These are phyloP conservation scores for Calliscelio sp. DNA, from an alignment of 2,888 invertebrate genomes.

Conservation along the genomic window DNA sequence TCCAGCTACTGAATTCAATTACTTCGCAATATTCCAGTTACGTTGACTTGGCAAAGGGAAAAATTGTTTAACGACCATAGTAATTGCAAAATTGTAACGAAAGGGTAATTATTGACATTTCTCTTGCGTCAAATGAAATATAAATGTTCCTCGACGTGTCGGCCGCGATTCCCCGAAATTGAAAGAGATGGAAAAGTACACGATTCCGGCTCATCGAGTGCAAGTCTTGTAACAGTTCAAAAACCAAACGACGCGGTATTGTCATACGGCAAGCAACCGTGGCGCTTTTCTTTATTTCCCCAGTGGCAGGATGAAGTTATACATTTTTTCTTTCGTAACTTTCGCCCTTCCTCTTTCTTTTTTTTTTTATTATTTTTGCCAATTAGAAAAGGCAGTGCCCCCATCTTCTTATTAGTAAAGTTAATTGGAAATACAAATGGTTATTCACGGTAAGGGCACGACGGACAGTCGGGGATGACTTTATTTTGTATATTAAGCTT, in stretches of 20 bases:
- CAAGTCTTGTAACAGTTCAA: slow-evolving; percentile 48
- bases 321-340: slow-evolving; percentile 82
- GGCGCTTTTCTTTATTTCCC: slow-evolving; percentile 86
- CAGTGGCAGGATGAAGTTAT: slow-evolving; percentile 86
- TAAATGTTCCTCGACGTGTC: slow-evolving; percentile 7
- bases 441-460: slow-evolving; percentile 85
- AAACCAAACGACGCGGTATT: slow-evolving; percentile 80
- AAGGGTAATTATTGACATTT: slow-evolving; percentile 33
- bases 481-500: slow-evolving; percentile 85
- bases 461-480: slow-evolving; percentile 76
- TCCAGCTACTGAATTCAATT: background rate
- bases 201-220: slow-evolving; percentile 69
- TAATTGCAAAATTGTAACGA: slow-evolving; percentile 9
- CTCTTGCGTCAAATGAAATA: slow-evolving; percentile 5
- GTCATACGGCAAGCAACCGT: slow-evolving; percentile 81
- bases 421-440: slow-evolving; percentile 86
- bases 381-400: slow-evolving; percentile 83
- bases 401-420: slow-evolving; percentile 86
- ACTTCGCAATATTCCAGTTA: slow-evolving; percentile 1
- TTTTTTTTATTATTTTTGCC: slow-evolving; percentile 66
- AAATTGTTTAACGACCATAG: slow-evolving; percentile 28
- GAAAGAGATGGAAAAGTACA: slow-evolving; percentile 29
- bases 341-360: slow-evolving; percentile 60
- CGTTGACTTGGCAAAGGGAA: background rate
- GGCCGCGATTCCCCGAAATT: background rate